Evolutionary conservation across 2,888 invertebrate species (phyloP).

Genomic region (Tenodera sinensis): DNA sequence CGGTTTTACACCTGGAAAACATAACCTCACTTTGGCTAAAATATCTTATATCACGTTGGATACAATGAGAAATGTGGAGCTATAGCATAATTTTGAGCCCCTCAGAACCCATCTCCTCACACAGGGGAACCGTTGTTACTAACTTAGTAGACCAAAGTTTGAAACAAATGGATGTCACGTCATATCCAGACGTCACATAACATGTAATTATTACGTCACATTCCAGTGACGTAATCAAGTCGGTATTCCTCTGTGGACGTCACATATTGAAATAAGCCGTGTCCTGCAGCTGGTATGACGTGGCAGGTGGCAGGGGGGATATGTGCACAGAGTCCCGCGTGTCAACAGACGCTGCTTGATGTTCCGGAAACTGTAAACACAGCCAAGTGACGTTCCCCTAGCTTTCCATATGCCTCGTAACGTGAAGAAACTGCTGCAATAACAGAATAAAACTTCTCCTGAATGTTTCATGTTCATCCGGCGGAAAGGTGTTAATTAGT

Average conservation of each 20-base stretch:
- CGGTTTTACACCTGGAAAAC: no score
- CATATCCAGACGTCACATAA: not conserved
- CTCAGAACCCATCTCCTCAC: not conserved
- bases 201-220: not conserved
- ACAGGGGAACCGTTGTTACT: not conserved
- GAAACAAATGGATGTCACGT: not conserved
- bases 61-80: not conserved
- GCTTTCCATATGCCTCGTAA: not conserved
- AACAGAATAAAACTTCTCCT: not conserved
- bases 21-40: no score
- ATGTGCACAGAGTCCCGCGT: not conserved
- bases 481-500: not conserved
- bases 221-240: not conserved
- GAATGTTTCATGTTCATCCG: not conserved
- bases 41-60: no score
- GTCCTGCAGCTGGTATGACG: not conserved
- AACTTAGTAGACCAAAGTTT: not conserved
- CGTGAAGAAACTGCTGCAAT: not conserved
- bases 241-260: not conserved
- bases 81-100: not conserved
- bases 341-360: not conserved
- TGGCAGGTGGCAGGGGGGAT: not conserved
- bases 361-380: constrained; percentile 7
- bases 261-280: constrained; percentile 4
- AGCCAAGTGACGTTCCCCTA: not conserved